Percentiles rank a stretch among this genome's conserved stretches.
Evolutionary conservation across 2,888 invertebrate species (phyloP).

Genomic region (Aphodius sticticus): DNA sequence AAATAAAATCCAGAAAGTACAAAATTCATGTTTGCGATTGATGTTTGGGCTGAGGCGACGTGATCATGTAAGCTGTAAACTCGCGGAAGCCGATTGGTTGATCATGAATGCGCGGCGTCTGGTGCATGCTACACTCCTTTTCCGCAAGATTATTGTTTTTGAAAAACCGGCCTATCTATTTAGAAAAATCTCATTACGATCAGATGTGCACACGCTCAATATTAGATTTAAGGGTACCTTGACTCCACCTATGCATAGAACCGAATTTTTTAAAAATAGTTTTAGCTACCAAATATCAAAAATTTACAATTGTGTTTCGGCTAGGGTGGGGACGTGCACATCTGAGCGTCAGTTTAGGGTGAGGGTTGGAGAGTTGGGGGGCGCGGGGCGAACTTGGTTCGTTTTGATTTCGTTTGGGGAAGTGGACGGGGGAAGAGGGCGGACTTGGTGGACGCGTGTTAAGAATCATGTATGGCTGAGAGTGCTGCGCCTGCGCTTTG

Average conservation of each 20-base stretch:
- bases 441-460: too few species aligned
- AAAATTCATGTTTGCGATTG: slow-evolving; percentile 20
- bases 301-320: too few species aligned
- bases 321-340: too few species aligned
- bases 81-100: slow-evolving; percentile 23
- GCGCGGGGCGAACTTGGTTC: too few species aligned
- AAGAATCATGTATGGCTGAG: too few species aligned
- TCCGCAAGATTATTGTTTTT: slow-evolving; percentile 19
- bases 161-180: slow-evolving; percentile 26
- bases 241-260: slow-evolving; percentile 22
- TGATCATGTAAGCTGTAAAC: too few species aligned
- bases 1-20: slow-evolving; percentile 26
- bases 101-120: slow-evolving; percentile 11
- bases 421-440: too few species aligned
- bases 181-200: slow-evolving; percentile 11
- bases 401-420: too few species aligned
- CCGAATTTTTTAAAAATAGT: slow-evolving; percentile 10
- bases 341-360: too few species aligned
- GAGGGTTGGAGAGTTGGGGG: too few species aligned
- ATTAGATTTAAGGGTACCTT: slow-evolving; percentile 23
- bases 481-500: too few species aligned
- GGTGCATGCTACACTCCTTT: slow-evolving; percentile 16
- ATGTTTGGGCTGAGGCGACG: too few species aligned
- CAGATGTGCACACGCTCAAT: slow-evolving; percentile 27
- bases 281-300: slow-evolving; percentile 24